phyloP scores from a whole-genome alignment of 1,140 invertebrate species.

The Hestina assimilis region DNA sequence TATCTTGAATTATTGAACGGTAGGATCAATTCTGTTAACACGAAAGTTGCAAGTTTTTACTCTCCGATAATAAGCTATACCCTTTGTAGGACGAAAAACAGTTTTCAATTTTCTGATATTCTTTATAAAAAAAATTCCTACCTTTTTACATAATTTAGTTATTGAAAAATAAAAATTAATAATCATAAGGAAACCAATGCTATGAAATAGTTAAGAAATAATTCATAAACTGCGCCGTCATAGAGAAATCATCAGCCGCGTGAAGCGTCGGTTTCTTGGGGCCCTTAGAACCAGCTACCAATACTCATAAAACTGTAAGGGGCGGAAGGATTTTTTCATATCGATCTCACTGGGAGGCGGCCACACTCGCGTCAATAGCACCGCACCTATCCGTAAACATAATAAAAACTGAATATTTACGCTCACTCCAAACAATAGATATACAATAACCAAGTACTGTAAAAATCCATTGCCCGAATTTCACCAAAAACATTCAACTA shows the following conservation, averaged over 20 bases:
- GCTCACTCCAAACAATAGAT: conserved; percentile 65
- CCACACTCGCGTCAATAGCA: conserved; percentile 57
- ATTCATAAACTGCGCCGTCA: conserved; percentile 48
- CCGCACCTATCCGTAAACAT: conserved; percentile 67
- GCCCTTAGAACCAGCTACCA: conserved; percentile 31
- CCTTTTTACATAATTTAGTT: no score
- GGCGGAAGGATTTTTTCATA: conserved; percentile 57
- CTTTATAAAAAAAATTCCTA: no score
- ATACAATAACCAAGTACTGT: conserved; percentile 67
- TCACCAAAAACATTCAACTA: conserved; percentile 10
- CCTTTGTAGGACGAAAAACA: no score
- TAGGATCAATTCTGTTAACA: no score
- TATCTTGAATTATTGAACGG: no score
- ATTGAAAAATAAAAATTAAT: no score
- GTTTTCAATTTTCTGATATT: no score
- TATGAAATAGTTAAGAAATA: conserved; percentile 1
- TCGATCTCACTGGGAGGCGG: conserved; percentile 62
- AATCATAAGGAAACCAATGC: not conserved
- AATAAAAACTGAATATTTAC: conserved; percentile 74
- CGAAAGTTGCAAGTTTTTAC: no score
- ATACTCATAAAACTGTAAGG: conserved; percentile 55
- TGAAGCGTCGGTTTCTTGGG: conserved; percentile 69
- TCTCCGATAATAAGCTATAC: no score
- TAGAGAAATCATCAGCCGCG: conserved; percentile 63
- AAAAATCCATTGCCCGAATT: conserved; percentile 50